phyloP scores from a whole-genome alignment of 2,113 vertebrate species.

The Neogale vison region DNA sequence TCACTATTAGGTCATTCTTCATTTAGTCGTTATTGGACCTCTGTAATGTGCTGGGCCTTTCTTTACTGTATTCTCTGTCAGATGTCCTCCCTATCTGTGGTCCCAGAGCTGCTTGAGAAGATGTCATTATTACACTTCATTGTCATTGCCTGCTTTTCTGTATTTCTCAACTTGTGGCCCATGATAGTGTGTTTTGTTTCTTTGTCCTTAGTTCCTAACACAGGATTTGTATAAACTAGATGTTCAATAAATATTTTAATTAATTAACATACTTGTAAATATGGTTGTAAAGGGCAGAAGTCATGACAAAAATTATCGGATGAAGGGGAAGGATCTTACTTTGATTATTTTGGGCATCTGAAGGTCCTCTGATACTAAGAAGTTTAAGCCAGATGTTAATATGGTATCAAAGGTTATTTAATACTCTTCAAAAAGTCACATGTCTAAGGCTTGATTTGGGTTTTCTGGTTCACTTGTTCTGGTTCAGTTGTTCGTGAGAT shows the following conservation, averaged over 20 bases:
- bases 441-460: not conserved
- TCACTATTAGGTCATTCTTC: not conserved
- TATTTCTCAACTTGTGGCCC: not conserved
- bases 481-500: not conserved
- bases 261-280: not conserved
- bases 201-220: not conserved
- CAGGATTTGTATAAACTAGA: not conserved
- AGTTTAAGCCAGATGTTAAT: slow-evolving; percentile 33
- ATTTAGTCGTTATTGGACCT: not conserved
- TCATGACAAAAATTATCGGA: not conserved
- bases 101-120: not conserved
- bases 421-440: not conserved
- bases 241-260: not conserved
- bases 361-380: not conserved
- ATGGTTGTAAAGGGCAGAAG: not conserved
- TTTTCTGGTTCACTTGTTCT: not conserved
- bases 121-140: not conserved
- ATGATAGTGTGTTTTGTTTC: not conserved
- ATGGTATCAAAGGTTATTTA: not conserved
- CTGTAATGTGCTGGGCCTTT: not conserved
- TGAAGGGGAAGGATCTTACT: not conserved
- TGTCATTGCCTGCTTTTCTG: not conserved
- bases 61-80: not conserved
- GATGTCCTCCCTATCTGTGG: no score
- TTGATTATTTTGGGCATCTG: not conserved